Base-by-base conservation (phyloP, 2,888 invertebrate genomes). In the Caenorhabditis afra region DNA sequence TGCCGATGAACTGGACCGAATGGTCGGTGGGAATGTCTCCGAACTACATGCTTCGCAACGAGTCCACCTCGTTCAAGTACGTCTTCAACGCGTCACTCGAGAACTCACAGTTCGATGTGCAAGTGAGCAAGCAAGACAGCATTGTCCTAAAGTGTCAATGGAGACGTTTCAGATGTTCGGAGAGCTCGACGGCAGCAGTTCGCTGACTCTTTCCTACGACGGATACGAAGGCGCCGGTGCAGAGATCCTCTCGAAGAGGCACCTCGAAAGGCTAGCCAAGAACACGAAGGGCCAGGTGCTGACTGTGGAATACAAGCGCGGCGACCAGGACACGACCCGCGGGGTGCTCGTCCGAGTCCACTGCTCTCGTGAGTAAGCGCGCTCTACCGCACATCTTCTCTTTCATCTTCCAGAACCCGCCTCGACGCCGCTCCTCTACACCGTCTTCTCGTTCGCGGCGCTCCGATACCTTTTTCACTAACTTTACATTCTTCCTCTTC, bases 21-120 rank as follows among this genome's bases (percentile, higher is more conserved):
- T 65, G 66, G 59, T 66, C 70, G 8, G 44, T 83, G 3, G 81
- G 71, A 50, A 83, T 81, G 81, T 79, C 79, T 1, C 61, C 57
- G 3, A 74, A 77, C 44, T 83, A 79, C 58, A 78, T 61, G 75
- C 50, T 70, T 11, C 29, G 64, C 23, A 73, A 64, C 35, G 55
- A 64, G 44, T 50, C 81, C 18, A 52, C 23, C n/a, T 71, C 79
- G 0, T 62, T 75, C 58, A 59, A 45, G 35, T 75, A 70, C 35
- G 18, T 70, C 12, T 65, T 75, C 66, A 70, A 68, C 16, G 59
- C 64, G 0, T 39, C 65, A 5, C 37, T 44, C 12, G 44, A 47
- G 14, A 58, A 79, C 45, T 62, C 75, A 12, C 49, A 79, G 47
- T 79, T 67, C 44, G 70, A 75, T 45, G 41, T 79, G 23, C 23